These are phyloP conservation scores for Elegia similella DNA, from an alignment of 2,888 invertebrate species.

Conservation along the genomic window DNA sequence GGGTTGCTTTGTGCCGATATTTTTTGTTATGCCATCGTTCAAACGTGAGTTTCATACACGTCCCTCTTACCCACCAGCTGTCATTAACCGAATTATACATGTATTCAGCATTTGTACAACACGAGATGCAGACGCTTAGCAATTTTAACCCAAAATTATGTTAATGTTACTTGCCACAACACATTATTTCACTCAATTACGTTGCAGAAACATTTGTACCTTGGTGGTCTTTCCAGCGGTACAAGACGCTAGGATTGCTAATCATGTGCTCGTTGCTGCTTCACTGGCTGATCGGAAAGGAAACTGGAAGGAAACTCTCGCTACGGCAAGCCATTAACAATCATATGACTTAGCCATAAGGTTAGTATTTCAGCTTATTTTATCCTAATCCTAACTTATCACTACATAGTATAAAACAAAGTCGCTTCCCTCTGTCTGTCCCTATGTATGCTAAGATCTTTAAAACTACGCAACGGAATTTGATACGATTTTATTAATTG, in stretches of 20 bases:
- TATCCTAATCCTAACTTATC: too few relatives aligned
- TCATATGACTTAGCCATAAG: not conserved
- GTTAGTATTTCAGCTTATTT: not conserved
- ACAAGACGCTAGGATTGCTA: not conserved
- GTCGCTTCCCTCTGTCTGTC: too few relatives aligned
- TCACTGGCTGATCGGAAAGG: slow-evolving; percentile 15
- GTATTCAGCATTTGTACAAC: slow-evolving; percentile 44
- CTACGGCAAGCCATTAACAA: not conserved
- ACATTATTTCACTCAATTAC: slow-evolving; percentile 51
- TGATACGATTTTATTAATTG: too few relatives aligned
- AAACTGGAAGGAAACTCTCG: not conserved
- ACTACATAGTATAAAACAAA: too few relatives aligned
- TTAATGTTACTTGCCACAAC: slow-evolving; percentile 49
- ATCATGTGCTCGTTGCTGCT: not conserved
- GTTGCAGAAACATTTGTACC: slow-evolving; percentile 45
- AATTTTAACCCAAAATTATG: slow-evolving; percentile 61
- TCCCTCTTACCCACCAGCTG: slow-evolving; percentile 50
- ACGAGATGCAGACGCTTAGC: slow-evolving; percentile 56
- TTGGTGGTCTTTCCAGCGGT: slow-evolving; percentile 36
- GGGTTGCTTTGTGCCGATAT: slow-evolving; percentile 63
- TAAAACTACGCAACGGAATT: too few relatives aligned
- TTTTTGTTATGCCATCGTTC: slow-evolving; percentile 70
- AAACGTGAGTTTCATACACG: slow-evolving; percentile 68
- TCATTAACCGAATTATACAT: slow-evolving; percentile 54
- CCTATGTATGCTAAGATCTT: too few relatives aligned